Conservation (phyloP, 2,113 vertebrate species). For the Oriolus oriolus region DNA sequence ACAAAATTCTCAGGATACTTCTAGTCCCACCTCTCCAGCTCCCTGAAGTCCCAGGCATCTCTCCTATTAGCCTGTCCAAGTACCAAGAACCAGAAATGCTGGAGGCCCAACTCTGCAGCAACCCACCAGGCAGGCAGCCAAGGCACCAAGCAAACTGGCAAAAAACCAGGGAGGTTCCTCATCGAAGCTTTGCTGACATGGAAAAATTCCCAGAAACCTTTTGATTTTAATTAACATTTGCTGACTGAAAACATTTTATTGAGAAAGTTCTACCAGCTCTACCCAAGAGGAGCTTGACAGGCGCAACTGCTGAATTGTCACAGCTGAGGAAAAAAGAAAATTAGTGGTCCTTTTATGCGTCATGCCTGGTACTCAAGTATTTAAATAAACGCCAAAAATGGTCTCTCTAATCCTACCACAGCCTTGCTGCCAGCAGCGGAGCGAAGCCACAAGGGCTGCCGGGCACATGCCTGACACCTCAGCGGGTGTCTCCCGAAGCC, state of each 20-base stretch:
- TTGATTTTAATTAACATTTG: not conserved
- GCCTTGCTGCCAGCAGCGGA: not conserved
- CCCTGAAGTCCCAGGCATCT: not conserved
- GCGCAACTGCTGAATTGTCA: not conserved
- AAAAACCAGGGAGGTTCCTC: not conserved
- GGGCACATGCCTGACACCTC: not conserved
- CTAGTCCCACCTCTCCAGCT: not conserved
- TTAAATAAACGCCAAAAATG: not conserved
- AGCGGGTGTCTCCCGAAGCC: rapidly evolving
- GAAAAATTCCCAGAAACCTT: not conserved
- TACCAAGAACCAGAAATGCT: not conserved
- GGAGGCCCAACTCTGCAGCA: not conserved
- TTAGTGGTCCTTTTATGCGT: rapidly evolving
- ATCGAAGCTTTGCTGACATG: not conserved
- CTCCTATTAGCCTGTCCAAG: not conserved
- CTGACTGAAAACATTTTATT: not conserved
- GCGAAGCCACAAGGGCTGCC: rapidly evolving
- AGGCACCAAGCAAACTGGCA: not conserved
- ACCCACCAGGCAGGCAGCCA: not conserved
- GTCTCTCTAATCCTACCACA: not conserved
- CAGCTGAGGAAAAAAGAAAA: no score
- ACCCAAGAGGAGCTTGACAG: not conserved
- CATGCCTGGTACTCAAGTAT: not conserved
- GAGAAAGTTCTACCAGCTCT: not conserved
- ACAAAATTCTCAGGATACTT: not conserved